Base-by-base conservation (phyloP, 2,888 invertebrate species). In the Cepaea hortensis region DNA sequence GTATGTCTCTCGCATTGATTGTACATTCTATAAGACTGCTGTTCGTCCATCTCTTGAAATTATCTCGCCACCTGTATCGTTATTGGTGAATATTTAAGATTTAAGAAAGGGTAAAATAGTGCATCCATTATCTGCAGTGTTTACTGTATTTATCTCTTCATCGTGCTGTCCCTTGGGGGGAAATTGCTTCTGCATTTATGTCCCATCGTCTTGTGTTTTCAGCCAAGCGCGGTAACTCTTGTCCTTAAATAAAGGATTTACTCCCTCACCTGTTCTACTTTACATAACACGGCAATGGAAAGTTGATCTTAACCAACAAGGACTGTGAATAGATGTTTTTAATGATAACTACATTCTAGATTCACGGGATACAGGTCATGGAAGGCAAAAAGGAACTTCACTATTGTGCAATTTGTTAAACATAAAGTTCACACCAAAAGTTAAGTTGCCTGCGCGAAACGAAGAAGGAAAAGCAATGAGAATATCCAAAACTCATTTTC, bases 351-450 rank as follows among this genome's bases (percentile, higher is more conserved):
- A n/a, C n/a, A 20, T 23, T 35, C 65, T 13, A 62, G 20, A 76
- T 76, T 76, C 50, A 50, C 18, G 50, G 46, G 13, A 35, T 79
- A 62, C 62, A 65, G 80, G 80, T 65, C 35, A 65, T 62, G 35
- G 11, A 35, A 5, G 18, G 48, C 20, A 20, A 77, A 6, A 46
- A 65, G 80, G 20, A 46, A 65, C 80, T 65, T 48, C 18, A 80
- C 62, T 65, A 80, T 65, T 80, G 65, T 65, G 80, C 65, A 62
- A 46, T 80, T 46, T 77, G 75, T 77, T 50, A 55, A 61, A n/a
- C 55, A 55, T 77, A 9, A 55, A 77, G 77, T 23, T 61, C 23
- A 55, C 76, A 61, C 5, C n/a, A 77, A n/a, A n/a, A n/a, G 20
- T 77, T 61, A 61, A 55, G 55, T 55, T 77, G 55, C n/a, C 7